A percentile compares a stretch with the other conserved stretches of the same genome.
phyloP scores from a whole-genome alignment of 2,113 vertebrate species.

The Antechinus flavipes region DNA sequence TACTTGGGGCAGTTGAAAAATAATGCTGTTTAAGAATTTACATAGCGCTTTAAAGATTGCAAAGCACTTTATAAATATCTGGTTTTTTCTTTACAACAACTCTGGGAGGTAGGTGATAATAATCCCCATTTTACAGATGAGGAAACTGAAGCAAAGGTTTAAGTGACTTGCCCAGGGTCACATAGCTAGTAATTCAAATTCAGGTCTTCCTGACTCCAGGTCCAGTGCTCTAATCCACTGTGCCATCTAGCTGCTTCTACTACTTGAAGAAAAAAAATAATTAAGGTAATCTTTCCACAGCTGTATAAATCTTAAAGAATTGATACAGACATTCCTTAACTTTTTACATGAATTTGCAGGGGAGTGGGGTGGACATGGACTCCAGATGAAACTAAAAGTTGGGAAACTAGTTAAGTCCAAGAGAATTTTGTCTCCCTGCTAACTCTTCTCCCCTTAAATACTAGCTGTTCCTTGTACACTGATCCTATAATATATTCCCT shows the following conservation, averaged over 20 bases:
- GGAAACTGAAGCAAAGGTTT: background rate
- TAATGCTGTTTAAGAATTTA: background rate
- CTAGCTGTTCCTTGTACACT: slow-evolving; percentile 23
- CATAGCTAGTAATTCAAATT: background rate
- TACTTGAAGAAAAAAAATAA: background rate
- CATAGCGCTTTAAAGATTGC: background rate
- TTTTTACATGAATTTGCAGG: slow-evolving; percentile 32
- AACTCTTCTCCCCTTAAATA: slow-evolving; percentile 19
- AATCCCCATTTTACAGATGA: background rate
- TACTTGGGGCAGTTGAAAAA: slow-evolving; percentile 57
- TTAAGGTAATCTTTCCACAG: slow-evolving; percentile 23
- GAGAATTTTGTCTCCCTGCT: background rate
- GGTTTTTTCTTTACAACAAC: background rate
- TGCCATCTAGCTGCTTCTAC: background rate
- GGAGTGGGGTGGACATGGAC: slow-evolving; percentile 24
- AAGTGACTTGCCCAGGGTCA: background rate
- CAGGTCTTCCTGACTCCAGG: background rate
- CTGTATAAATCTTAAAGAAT: background rate
- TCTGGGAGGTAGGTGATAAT: background rate
- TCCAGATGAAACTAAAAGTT: background rate
- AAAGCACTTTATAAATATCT: background rate
- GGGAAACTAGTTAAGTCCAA: background rate
- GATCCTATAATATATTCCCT: slow-evolving; percentile 38
- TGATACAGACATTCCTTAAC: slow-evolving; percentile 31
- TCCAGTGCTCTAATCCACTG: background rate